Conservation (phyloP, 2,113 vertebrate species). For the Copsychus sechellarum region DNA sequence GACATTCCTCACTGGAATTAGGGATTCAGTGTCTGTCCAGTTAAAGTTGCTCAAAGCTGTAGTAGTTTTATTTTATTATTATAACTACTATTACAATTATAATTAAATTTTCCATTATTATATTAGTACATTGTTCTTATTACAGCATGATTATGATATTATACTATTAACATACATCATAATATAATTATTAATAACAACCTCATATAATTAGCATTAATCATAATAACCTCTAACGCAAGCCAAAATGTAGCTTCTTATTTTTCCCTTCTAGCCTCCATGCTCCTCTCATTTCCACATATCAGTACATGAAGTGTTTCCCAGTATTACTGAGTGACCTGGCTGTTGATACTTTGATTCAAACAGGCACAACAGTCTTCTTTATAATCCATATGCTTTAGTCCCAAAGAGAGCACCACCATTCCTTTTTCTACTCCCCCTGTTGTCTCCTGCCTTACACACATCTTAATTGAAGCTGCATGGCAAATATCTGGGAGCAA, state of each 20-base stretch:
- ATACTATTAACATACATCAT: background rate
- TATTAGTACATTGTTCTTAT: background rate
- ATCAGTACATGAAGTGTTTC: background rate
- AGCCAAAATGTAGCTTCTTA: background rate
- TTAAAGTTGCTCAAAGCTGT: background rate
- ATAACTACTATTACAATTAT: background rate
- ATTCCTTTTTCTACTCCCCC: background rate
- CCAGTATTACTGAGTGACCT: background rate
- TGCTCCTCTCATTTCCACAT: background rate
- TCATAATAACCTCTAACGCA: background rate
- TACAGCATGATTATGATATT: background rate
- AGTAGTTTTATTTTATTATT: background rate
- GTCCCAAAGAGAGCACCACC: background rate
- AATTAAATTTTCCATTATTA: background rate
- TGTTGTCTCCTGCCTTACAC: background rate
- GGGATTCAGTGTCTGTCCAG: background rate
- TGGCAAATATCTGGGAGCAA: background rate
- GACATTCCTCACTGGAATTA: background rate
- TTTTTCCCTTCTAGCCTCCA: background rate
- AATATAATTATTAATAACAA: background rate
- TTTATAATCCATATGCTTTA: background rate
- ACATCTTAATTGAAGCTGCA: background rate
- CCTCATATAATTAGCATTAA: background rate
- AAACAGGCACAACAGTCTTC: background rate
- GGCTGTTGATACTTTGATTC: background rate